Conservation (phyloP, 2,113 vertebrate genomes). For the Aspiorhynchus laticeps region DNA sequence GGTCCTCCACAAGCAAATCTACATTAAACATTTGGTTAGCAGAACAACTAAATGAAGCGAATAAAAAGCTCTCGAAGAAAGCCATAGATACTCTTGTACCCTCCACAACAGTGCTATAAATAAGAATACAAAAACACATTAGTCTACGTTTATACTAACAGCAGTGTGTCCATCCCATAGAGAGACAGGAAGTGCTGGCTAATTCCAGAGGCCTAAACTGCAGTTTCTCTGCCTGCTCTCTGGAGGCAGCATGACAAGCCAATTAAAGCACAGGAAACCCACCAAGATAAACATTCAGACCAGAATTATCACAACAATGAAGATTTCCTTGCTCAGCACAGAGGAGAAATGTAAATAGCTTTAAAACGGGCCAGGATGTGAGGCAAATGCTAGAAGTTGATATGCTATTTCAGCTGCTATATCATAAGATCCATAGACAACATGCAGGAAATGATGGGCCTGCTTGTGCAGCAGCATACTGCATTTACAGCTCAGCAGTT, state of each 20-base stretch:
- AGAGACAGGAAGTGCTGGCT: constrained; percentile 72
- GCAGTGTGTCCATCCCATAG: constrained; percentile 49
- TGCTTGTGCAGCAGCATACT: constrained; percentile 23
- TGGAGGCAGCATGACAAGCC: constrained; percentile 68
- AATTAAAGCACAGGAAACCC: constrained; percentile 77
- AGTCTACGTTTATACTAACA: constrained; percentile 32
- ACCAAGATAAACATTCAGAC: constrained; percentile 73
- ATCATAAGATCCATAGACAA: not conserved
- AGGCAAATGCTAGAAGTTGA: not conserved
- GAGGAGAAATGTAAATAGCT: constrained; percentile 1
- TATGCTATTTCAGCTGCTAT: not conserved
- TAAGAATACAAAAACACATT: constrained; percentile 15
- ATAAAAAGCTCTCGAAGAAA: constrained; percentile 7
- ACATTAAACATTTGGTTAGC: constrained; percentile 16
- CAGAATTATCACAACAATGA: constrained; percentile 65
- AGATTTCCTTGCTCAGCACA: constrained; percentile 63
- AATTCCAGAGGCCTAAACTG: constrained; percentile 74
- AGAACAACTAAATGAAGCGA: constrained; percentile 3
- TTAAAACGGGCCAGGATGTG: not conserved
- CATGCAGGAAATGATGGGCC: constrained; percentile 50
- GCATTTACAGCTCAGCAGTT: constrained; percentile 42
- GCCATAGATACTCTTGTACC: not conserved
- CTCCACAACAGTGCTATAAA: not conserved
- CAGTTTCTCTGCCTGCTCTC: constrained; percentile 71
- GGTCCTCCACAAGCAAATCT: not conserved